Evolutionary conservation across 2,888 invertebrate species (phyloP), one percentile per base, ranked within the genome.

Genomic region (Lithophane leautieri): DNA sequence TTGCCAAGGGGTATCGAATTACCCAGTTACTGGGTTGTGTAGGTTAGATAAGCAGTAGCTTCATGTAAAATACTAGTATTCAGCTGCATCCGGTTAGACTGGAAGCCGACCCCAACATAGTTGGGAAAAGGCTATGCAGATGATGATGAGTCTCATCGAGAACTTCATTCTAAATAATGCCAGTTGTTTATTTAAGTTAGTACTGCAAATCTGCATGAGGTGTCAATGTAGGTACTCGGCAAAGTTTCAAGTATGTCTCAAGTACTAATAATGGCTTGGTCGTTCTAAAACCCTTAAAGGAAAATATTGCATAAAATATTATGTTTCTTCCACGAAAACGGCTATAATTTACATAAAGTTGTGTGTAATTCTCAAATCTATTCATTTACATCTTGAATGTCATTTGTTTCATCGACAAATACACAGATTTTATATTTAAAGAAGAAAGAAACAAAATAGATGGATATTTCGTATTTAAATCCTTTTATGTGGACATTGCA

Each of bases 231-330:
- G n/a, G n/a, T 28, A 62, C 44, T 42, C 28, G 50, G 12, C 14
- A 25, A 19, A 9, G 22, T 61, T 16, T 74, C 61, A 81, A 75
- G 81, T 65, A 47, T 7, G 50, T 63, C 34, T 80, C 11, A 47
- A 67, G 74, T 14, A 60, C 58, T n/a, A 34, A 0, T 61, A 80
- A 66, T 66, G 42, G 54, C 40, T 66, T 28, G 11, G 40, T 54
- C 65, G 40, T 74, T 73, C 47, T 25, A 4, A 61, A 40, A 34
- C 47, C 7, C 22, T 81, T 66, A 28, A 81, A 28, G n/a, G 16
- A 47, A 54, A 56, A 50, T 69, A 66, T 50, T 81, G 60, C 47
- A 50, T 78, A 34, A 42, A 81, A 74, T 74, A 60, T 28, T 4
- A 16, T 44, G 50, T 22, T 54, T 50, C 42, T 62, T 62, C 12